Evolutionary conservation across 2,797 vertebrate species (phyloP).

Genomic region (Thamnophis elegans): DNA sequence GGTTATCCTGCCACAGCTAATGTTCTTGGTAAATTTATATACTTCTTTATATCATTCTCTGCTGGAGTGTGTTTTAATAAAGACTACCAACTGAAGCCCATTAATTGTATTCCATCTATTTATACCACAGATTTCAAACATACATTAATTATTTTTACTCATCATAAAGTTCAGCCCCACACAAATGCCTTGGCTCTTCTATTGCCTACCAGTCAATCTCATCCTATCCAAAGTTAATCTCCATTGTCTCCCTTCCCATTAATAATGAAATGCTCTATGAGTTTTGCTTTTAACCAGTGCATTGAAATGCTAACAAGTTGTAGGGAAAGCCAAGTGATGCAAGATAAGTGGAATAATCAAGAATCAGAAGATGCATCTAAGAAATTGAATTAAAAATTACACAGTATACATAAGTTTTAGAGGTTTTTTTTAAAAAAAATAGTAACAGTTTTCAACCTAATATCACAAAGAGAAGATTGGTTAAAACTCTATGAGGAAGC

Average conservation of each 20-base stretch:
- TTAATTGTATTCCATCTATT: conserved; percentile 30
- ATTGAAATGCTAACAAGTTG: conserved; percentile 10
- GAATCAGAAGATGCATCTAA: conserved; percentile 5
- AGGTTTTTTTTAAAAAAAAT: background rate
- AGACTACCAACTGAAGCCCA: conserved; percentile 36
- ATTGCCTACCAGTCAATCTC: conserved; percentile 13
- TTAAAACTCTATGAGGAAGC: background rate
- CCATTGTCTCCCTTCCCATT: background rate
- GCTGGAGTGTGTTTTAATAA: conserved; percentile 39
- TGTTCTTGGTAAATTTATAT: conserved; percentile 49
- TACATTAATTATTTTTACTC: conserved; percentile 40
- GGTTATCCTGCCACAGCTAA: conserved; percentile 25
- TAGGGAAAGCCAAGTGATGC: background rate
- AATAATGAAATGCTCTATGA: background rate
- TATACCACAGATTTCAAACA: conserved; percentile 26
- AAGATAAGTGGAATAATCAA: conserved; percentile 16
- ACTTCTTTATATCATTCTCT: conserved; percentile 37
- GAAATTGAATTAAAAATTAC: conserved; percentile 15
- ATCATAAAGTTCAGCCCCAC: background rate
- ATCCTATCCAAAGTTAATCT: conserved; percentile 9
- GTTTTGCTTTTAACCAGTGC: conserved; percentile 22
- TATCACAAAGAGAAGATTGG: background rate
- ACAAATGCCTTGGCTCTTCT: conserved; percentile 15
- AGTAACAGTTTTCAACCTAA: background rate
- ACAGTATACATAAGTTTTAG: background rate